Evolutionary conservation across 2,888 invertebrate species (phyloP).

Genomic region (Caenorhabditis wallacei): DNA sequence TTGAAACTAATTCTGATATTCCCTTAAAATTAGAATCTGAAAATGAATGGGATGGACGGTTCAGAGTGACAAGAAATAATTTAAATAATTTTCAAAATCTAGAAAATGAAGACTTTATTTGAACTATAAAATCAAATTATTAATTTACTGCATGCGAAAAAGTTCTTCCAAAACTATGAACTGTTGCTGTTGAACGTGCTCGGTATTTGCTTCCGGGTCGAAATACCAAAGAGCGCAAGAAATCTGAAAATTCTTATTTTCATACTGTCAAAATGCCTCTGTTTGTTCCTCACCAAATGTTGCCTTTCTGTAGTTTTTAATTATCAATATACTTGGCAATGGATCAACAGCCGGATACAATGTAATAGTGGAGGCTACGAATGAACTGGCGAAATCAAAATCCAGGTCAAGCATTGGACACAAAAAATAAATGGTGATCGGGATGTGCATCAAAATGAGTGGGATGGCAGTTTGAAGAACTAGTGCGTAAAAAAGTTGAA

Average conservation of each 20-base stretch:
- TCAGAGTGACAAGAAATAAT: too few species aligned
- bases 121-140: background rate
- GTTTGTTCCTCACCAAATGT: constrained; percentile 5
- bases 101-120: background rate
- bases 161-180: background rate
- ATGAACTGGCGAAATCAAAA: constrained; percentile 38
- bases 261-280: too few species aligned
- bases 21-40: background rate
- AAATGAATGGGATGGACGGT: too few species aligned
- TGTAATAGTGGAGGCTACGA: constrained; percentile 43
- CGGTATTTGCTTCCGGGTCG: constrained; percentile 9
- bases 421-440: constrained; percentile 33
- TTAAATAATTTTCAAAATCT: background rate
- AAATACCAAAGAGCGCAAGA: background rate
- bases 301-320: constrained; percentile 42
- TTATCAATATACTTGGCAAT: constrained; percentile 43
- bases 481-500: constrained; percentile 46
- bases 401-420: constrained; percentile 48
- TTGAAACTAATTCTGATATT: background rate
- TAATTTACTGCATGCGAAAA: constrained; percentile 4
- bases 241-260: background rate
- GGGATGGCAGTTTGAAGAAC: constrained; percentile 47
- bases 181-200: background rate
- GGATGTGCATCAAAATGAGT: constrained; percentile 45
- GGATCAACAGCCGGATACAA: constrained; percentile 49